Base-by-base conservation (phyloP, 2,888 invertebrate genomes). In the Chymomyza amoena region DNA sequence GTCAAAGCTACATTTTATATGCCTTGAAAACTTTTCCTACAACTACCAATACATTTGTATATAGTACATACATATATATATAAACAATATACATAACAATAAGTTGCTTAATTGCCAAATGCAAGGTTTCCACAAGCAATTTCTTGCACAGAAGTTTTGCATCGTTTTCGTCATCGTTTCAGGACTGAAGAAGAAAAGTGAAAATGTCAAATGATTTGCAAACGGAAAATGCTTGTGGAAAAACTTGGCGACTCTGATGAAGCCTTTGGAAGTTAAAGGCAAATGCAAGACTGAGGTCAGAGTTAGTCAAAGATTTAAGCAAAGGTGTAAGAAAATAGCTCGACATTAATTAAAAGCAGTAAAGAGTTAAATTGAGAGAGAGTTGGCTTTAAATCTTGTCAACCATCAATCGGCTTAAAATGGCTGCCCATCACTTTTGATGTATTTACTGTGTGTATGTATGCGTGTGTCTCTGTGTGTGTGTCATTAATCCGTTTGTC, bases 401-500 rank as follows among this genome's bases (percentile, higher is more conserved):
- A 32, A 50, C 57, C 45, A 54, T 64, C 45, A 60, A 54, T 16
- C 54, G 13, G 25, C 18, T 56, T 10, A 54, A 54, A 54, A 18
- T 54, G 54, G 18, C 15, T 15, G 54, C 54, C 3, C 51, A 51
- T 15, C 50, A 51, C 20, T 61, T 61, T 61, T 39, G 61, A 61
- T 61, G 6, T 64, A 36, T 70, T 66, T 45, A 13, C 25, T 65
- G 16, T 65, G 18, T 20, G 57, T 25, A 25, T 65, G n/a, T 50
- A 18, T 36, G 20, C 51, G n/a, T 62, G 9, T 36, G 0, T 57
- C 15, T 51, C 6, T 16, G 51, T n/a, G n/a, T 50, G n/a, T n/a
- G n/a, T n/a, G n/a, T 80, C 86, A 85, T 86, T 85, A 85, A 85
- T 88, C 88, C 69, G 32, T 54, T 54, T 45, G 45, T 57, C 25